Base-by-base conservation (phyloP, 2,797 vertebrate species). In the Sylvilagus floridanus region DNA sequence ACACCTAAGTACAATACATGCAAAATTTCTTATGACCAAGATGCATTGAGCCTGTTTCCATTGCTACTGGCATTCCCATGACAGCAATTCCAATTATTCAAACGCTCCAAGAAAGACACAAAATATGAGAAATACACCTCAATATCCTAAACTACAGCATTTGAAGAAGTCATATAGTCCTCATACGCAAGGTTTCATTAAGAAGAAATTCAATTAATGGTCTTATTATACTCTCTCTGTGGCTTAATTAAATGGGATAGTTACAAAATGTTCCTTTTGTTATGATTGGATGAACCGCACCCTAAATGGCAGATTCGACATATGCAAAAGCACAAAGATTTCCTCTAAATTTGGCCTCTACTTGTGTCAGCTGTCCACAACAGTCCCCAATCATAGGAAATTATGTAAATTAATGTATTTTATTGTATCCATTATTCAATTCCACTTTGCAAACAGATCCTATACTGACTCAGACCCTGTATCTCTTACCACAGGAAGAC, bases 1-100 rank as follows among this genome's bases (percentile, higher is more conserved):
- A 91, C 79, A 87, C 73, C 24, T 26, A 69, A 68, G n/a, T 50
- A 79, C 50, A 93, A 75, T 10, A 60, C 22, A 77, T 5, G 72
- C 68, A 82, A 72, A 94, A 94, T 93, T 96, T 69, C 88, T 96
- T 97, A 95, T 97, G 96, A 97, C 93, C 92, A 97, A 95, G 85
- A 93, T 77, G 91, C 91, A 95, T 93, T 96, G 77, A 96, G 94
- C 28, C 88, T 79, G 6, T 86, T 88, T 83, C 75, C 60, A 96
- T n/a, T 87, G 84, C 90, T 95, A 94, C 93, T 96, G 79, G 83
- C 79, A 95, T 84, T 97, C 94, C 93, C 88, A 90, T 63, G 95
- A 97, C 84, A 98, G 93, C 89, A 88, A 96, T 62, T 84, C 84
- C 63, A 95, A 92, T 87, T 82, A 88, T 92, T 86, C 88, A 93